phyloP scores from a whole-genome alignment of 2,113 vertebrate genomes.

The Axis porcinus region DNA sequence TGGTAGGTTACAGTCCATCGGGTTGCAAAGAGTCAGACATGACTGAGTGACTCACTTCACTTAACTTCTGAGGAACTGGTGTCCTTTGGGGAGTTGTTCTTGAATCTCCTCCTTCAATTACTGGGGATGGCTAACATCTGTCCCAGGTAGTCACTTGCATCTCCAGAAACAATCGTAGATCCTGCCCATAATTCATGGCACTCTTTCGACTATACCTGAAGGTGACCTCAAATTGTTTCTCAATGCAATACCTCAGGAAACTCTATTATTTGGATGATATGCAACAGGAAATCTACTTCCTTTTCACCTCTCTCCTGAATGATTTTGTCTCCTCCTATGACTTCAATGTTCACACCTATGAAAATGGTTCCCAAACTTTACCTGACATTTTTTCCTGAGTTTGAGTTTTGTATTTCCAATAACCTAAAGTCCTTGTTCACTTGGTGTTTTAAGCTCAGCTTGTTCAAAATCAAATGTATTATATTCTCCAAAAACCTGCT shows the following conservation, averaged over 20 bases:
- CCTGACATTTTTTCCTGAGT: neutral
- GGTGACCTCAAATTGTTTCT: neutral
- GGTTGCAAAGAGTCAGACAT: too few relatives aligned
- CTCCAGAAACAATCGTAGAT: neutral
- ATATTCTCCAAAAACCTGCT: neutral
- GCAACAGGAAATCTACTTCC: neutral
- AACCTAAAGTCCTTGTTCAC: neutral
- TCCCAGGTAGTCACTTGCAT: neutral
- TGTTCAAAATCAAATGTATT: neutral
- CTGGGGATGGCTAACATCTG: neutral
- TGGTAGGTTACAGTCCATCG: too few relatives aligned
- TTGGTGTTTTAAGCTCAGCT: neutral
- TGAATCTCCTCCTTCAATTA: neutral
- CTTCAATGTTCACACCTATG: neutral
- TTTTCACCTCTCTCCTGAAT: neutral
- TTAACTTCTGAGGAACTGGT: neutral
- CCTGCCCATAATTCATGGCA: neutral
- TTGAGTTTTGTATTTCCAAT: neutral
- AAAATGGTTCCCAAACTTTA: neutral
- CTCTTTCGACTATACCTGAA: neutral
- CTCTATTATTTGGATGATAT: neutral
- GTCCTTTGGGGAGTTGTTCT: neutral
- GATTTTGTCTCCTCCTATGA: neutral
- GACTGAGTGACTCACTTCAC: too few relatives aligned
- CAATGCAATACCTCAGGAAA: neutral